Evolutionary conservation across 2,888 invertebrate genomes (phyloP).

Genomic region (Hedychridium roseum): DNA sequence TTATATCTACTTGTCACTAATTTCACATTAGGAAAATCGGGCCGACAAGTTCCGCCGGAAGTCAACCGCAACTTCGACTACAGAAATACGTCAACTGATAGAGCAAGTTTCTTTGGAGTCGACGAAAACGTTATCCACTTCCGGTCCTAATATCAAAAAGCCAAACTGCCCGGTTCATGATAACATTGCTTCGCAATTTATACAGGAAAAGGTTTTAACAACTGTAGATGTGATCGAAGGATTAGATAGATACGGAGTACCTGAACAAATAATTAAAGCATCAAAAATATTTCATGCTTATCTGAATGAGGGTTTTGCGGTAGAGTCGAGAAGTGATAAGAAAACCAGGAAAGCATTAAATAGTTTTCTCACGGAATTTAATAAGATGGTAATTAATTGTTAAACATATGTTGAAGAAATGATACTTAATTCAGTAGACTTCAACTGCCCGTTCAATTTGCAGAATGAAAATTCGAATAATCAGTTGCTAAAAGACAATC

Average conservation of each 20-base stretch:
- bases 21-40: too few relatives aligned
- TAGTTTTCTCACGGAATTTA: conserved; percentile 43
- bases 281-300: conserved; percentile 49
- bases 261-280: conserved; percentile 42
- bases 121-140: conserved; percentile 18
- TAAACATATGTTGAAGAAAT: too few relatives aligned
- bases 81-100: conserved; percentile 45
- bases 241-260: conserved; percentile 45
- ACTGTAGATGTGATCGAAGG: conserved; percentile 45
- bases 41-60: too few relatives aligned
- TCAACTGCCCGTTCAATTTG: conserved; percentile 6
- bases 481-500: conserved; percentile 3
- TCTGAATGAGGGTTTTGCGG: conserved; percentile 23
- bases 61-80: conserved; percentile 33
- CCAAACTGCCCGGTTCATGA: conserved; percentile 45
- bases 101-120: conserved; percentile 35
- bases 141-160: conserved; percentile 2
- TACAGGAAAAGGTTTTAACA: conserved; percentile 32
- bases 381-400: conserved; percentile 25
- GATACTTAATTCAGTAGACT: conserved; percentile 22
- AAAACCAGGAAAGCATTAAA: conserved; percentile 28
- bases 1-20: too few relatives aligned
- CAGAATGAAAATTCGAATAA: conserved; percentile 16
- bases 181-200: conserved; percentile 22
- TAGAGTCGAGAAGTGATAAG: conserved; percentile 12